Percentiles rank a stretch among this genome's conserved stretches.
These are phyloP conservation scores for Plecotus auritus DNA, from an alignment of 2,113 vertebrate genomes.

Conservation along the genomic window DNA sequence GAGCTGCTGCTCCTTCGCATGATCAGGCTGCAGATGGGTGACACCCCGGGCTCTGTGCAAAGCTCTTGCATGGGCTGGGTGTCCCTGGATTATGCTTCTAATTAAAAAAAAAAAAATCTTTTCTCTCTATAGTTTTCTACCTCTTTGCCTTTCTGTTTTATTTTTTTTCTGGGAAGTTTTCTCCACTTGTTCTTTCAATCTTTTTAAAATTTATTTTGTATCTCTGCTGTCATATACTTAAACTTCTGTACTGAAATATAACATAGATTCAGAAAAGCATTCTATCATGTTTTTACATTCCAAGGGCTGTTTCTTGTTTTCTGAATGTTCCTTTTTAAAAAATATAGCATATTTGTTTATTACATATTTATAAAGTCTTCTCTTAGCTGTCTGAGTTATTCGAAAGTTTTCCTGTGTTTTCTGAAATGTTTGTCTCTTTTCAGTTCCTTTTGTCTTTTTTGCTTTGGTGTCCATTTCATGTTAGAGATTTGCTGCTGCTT, in stretches of 20 bases:
- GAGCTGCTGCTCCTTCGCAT: not conserved
- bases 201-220: not conserved
- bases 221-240: not conserved
- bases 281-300: not conserved
- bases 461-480: not conserved
- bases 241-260: not conserved
- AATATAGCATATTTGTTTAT: not conserved
- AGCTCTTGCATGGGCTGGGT: not conserved
- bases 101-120: not conserved
- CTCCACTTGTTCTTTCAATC: not conserved
- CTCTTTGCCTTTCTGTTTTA: not conserved
- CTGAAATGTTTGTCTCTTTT: not conserved
- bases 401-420: not conserved
- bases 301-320: not conserved
- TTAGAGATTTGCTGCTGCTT: not conserved
- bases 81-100: not conserved
- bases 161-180: not conserved
- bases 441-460: not conserved
- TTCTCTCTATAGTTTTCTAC: not conserved
- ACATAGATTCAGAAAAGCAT: not conserved
- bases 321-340: not conserved
- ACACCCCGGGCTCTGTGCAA: fast-evolving
- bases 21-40: fast-evolving
- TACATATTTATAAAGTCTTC: not conserved
- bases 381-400: not conserved